Evolutionary conservation across 2,888 invertebrate genomes (phyloP).

Genomic region (Drosophila mettleri): DNA sequence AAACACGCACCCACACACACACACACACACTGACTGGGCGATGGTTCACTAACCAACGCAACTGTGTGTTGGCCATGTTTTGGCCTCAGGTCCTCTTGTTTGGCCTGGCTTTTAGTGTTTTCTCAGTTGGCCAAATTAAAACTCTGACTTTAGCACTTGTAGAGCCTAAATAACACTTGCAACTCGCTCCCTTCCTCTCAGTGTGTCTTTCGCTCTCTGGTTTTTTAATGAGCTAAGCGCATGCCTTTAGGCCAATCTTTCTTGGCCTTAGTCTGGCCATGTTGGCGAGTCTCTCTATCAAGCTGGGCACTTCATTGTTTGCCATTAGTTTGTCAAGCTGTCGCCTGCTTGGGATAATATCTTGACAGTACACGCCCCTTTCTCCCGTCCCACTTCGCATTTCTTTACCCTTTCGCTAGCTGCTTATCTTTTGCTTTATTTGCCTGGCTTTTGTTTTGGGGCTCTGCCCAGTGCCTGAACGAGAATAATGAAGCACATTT

Average conservation of each 20-base stretch:
- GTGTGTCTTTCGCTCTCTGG: constrained; percentile 33
- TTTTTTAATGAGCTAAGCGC: constrained; percentile 70
- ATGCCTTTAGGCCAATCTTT: constrained; percentile 28
- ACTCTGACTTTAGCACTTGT: constrained; percentile 77
- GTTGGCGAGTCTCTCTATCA: constrained; percentile 16
- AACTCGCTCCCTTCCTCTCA: constrained; percentile 8
- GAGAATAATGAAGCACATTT: constrained; percentile 67
- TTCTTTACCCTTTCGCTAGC: not conserved
- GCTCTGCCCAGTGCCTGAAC: constrained; percentile 40
- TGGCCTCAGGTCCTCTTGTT: constrained; percentile 27
- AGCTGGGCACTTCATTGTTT: constrained; percentile 46
- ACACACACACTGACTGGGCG: constrained; percentile 8
- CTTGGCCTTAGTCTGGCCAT: constrained; percentile 12
- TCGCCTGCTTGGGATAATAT: constrained; percentile 46
- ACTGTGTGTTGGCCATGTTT: constrained; percentile 48
- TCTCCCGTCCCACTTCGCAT: not conserved
- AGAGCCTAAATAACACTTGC: constrained; percentile 42
- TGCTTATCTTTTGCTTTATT: constrained; percentile 75
- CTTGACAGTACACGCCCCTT: constrained; percentile 7
- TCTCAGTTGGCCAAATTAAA: constrained; percentile 64
- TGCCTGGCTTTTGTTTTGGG: constrained; percentile 49
- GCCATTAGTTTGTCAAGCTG: constrained; percentile 77
- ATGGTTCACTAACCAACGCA: constrained; percentile 32
- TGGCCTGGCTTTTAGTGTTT: constrained; percentile 32
- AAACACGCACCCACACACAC: constrained; percentile 22